A percentile compares a stretch with the other conserved stretches of the same genome.
Conservation (phyloP, 2,888 invertebrate genomes). For the Dryococelus australis region DNA sequence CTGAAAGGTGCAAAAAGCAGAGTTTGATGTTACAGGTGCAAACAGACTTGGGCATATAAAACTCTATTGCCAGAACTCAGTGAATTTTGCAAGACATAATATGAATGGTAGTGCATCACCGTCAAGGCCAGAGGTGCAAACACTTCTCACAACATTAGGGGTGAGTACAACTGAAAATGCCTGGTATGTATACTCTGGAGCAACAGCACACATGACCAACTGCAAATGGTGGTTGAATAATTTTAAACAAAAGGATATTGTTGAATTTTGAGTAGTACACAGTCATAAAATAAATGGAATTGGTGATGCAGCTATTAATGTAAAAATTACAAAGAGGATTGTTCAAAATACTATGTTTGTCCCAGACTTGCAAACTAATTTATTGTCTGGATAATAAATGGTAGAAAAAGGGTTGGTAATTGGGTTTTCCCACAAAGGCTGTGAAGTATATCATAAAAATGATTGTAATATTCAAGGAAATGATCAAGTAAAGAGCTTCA, state of each 20-base stretch:
- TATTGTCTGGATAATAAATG: neutral
- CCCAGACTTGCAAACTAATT: neutral
- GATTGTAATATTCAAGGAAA: neutral
- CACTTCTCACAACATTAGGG: no score
- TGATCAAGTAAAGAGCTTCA: neutral
- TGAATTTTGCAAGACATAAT: neutral
- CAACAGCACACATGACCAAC: neutral
- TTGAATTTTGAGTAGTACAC: neutral
- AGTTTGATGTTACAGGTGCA: neutral
- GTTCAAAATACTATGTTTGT: neutral
- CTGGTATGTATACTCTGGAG: neutral
- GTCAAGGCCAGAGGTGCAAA: neutral
- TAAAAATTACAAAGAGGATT: neutral
- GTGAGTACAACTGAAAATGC: no score
- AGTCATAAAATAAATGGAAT: neutral
- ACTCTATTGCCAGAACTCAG: neutral
- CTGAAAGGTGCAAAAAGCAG: neutral
- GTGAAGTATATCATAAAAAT: neutral
- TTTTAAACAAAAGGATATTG: neutral
- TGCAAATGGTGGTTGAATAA: neutral
- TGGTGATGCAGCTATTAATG: neutral
- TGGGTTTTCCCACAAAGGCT: neutral
- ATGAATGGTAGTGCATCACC: neutral
- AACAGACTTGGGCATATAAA: neutral
- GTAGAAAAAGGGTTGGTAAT: neutral